Evolutionary conservation across 2,888 invertebrate species (phyloP), one percentile per base, ranked within the genome.

Genomic region (Ethmia dodecea): DNA sequence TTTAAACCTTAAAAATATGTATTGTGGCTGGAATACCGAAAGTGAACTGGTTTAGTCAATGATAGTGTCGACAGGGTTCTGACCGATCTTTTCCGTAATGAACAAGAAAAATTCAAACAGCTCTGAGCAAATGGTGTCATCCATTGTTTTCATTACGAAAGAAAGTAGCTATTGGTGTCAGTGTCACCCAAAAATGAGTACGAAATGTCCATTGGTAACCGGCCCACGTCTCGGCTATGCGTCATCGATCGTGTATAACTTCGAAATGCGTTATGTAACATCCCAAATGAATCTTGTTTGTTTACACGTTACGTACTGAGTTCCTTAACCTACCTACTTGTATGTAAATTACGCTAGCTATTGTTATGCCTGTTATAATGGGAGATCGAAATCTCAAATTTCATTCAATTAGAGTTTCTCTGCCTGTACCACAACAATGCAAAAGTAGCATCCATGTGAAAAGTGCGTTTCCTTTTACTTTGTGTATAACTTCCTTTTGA

Each of bases 131-230:
- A 25, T 24, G 25, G 51, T 67, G 70, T 65, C 67, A 64, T 43
- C 58, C 56, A 62, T 73, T 77, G 73, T 77, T 72, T 70, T 66
- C 67, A 54, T 77, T 73, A 59, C 71, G 69, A 69, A 72, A 67
- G 67, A 73, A 74, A 74, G 68, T 64, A 43, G 49, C 52, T 61
- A 79, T 75, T 62, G 67, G 68, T 71, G 83, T 81, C 83, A 80
- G 57, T 79, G 83, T 75, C 79, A 64, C 52, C 54, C 54, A 57
- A 68, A 79, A 31, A 74, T 60, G 63, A 55, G 80, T 63, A 65
- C 77, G 65, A 55, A 51, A 47, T 45, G 54, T 49, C 46, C 47
- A 62, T 79, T 64, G 52, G 67, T 49, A 80, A 55, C 55, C 77
- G 44, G 39, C 47, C 45, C 61, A 60, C 68, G 72, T 65, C 59